Evolutionary conservation across 2,797 vertebrate genomes (phyloP).

Genomic region (Cryptoprocta ferox): DNA sequence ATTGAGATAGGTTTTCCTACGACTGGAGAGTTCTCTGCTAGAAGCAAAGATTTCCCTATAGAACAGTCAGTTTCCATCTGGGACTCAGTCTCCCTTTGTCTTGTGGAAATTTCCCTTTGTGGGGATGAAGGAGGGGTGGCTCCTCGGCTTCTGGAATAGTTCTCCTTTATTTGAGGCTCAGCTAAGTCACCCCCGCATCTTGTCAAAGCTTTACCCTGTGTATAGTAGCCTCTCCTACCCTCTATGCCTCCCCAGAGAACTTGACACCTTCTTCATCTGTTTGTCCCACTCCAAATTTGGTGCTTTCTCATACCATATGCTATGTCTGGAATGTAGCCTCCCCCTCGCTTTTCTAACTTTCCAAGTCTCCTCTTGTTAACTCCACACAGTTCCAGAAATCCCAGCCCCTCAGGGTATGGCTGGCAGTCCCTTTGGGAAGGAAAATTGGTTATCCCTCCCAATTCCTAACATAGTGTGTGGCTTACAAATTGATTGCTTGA

Average conservation of each 20-base stretch:
- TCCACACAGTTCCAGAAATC: conserved; percentile 67
- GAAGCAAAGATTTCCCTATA: not conserved
- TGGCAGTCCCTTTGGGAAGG: conserved; percentile 50
- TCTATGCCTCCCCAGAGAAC: conserved; percentile 73
- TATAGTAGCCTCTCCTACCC: conserved; percentile 49
- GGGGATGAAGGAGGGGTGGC: not conserved
- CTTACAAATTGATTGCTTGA: not conserved
- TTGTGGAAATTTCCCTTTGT: not conserved
- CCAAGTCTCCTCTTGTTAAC: conserved; percentile 76
- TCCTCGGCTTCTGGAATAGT: not conserved
- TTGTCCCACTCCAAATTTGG: conserved; percentile 81
- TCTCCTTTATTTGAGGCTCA: conserved; percentile 45
- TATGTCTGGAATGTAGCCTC: conserved; percentile 80
- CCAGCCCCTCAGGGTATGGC: conserved; percentile 50
- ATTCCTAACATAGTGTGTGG: conserved; percentile 39
- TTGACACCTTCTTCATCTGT: conserved; percentile 82
- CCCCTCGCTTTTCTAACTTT: conserved; percentile 68
- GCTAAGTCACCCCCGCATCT: conserved; percentile 36
- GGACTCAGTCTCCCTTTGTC: not conserved
- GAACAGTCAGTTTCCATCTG: not conserved
- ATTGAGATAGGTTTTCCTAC: not conserved
- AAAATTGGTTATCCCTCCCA: conserved; percentile 36
- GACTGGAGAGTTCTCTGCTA: not conserved
- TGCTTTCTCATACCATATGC: conserved; percentile 74
- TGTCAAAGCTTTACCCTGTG: not conserved